Percentiles rank a stretch among this genome's conserved stretches.
phyloP scores from a whole-genome alignment of 2,797 vertebrate species.

The Spheniscus humboldti region DNA sequence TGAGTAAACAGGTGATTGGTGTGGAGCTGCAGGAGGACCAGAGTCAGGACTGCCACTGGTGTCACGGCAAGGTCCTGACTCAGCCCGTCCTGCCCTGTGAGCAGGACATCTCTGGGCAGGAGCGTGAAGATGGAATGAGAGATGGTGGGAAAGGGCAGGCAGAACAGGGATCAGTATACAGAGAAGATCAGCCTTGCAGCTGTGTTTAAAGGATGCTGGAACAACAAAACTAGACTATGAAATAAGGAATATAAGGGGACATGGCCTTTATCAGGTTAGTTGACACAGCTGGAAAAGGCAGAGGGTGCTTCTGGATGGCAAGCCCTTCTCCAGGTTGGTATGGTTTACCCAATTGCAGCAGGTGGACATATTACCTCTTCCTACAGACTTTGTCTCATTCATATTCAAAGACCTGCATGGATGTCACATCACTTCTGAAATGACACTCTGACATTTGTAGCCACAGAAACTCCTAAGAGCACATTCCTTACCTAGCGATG shows the following conservation, averaged over 20 bases:
- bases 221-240: neutral
- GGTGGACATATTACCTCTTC: neutral
- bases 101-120: neutral
- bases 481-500: neutral
- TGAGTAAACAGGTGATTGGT: neutral
- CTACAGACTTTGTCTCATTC: neutral
- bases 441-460: neutral
- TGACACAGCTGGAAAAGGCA: neutral
- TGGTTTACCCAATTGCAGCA: neutral
- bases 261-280: neutral
- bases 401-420: neutral
- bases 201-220: neutral
- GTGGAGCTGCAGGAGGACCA: neutral
- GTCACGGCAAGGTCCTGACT: accelerated
- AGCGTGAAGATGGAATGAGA: neutral
- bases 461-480: neutral
- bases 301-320: neutral
- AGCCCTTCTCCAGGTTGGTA: neutral
- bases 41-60: neutral
- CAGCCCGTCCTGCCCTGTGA: neutral
- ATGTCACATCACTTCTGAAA: neutral
- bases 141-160: neutral
- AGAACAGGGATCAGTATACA: neutral
- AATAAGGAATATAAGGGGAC: neutral
- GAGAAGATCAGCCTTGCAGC: neutral